Percentiles rank a stretch among this genome's conserved stretches.
These are phyloP conservation scores for Cirrhinus mrigala DNA, from an alignment of 2,797 vertebrate genomes.

Conservation along the genomic window DNA sequence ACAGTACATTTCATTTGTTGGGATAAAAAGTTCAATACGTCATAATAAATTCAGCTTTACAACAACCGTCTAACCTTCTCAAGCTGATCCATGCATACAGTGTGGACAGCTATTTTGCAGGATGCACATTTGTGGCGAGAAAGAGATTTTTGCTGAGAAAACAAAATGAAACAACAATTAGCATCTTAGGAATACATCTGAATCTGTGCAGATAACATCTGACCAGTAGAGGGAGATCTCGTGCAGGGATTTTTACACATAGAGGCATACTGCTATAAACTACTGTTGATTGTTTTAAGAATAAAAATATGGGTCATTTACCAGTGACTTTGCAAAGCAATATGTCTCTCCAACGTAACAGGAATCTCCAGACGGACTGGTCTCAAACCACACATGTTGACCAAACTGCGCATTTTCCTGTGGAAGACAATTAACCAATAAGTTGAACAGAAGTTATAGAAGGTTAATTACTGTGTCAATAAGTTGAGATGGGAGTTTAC, in stretches of 20 bases:
- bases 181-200: neutral
- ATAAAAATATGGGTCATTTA: constrained; percentile 71
- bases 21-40: neutral
- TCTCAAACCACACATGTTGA: constrained; percentile 97
- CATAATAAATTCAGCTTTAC: neutral
- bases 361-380: constrained; percentile 92
- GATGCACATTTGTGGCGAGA: constrained; percentile 92
- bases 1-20: neutral
- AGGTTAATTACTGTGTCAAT: neutral
- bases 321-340: constrained; percentile 92
- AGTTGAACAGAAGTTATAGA: neutral
- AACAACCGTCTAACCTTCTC: constrained; percentile 83
- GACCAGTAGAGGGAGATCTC: constrained; percentile 52
- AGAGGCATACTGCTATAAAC: too few species aligned
- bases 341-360: constrained; percentile 95
- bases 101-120: constrained; percentile 95
- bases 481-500: neutral
- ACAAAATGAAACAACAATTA: neutral
- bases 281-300: neutral
- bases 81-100: constrained; percentile 91
- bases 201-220: constrained; percentile 12
- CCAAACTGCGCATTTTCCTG: constrained; percentile 93
- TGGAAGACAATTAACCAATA: constrained; percentile 36
- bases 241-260: constrained; percentile 1
- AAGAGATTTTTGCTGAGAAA: constrained; percentile 89